A percentile compares a stretch with the other conserved stretches of the same genome.
phyloP scores from a whole-genome alignment of 1,140 invertebrate genomes.

The Drosophila ironensis region DNA sequence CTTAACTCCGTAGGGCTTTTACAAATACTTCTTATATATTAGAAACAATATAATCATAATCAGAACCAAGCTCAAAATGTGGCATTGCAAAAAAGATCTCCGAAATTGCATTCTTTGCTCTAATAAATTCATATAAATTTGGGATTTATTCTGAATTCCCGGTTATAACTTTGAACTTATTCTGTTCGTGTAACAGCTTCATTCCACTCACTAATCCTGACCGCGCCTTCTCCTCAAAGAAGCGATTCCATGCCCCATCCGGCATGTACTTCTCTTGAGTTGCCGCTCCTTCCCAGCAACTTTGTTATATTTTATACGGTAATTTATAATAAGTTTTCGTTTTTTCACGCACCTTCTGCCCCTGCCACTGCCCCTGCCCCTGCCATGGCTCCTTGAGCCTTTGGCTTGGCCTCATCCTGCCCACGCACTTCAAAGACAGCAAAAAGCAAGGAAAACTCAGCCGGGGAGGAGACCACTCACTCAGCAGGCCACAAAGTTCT shows the following conservation, averaged over 20 bases:
- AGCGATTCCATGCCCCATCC: conserved; percentile 38
- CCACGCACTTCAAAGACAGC: conserved; percentile 45
- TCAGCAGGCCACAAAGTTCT: conserved; percentile 42
- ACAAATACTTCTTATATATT: too few relatives aligned
- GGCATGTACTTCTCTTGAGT: conserved; percentile 16
- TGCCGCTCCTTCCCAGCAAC: conserved; percentile 28
- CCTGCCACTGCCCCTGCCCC: conserved; percentile 1
- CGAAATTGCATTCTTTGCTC: too few relatives aligned
- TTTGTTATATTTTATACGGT: conserved; percentile 68
- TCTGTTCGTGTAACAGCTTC: conserved; percentile 30
- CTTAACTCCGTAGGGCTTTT: too few relatives aligned
- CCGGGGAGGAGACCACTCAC: conserved; percentile 5
- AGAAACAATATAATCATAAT: too few relatives aligned
- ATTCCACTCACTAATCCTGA: conserved; percentile 34
- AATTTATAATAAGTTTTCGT: conserved; percentile 75
- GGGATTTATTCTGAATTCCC: too few relatives aligned
- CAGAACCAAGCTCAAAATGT: too few relatives aligned
- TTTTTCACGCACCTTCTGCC: conserved; percentile 65
- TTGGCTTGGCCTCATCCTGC: conserved; percentile 16
- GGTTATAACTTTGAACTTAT: neutral
- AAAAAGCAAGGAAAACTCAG: neutral
- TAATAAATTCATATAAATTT: too few relatives aligned
- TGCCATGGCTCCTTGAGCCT: conserved; percentile 21
- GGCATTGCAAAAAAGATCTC: too few relatives aligned
- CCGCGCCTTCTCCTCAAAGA: conserved; percentile 9